Evolutionary conservation across 2,888 invertebrate species (phyloP).

Genomic region (Netelia melanura): DNA sequence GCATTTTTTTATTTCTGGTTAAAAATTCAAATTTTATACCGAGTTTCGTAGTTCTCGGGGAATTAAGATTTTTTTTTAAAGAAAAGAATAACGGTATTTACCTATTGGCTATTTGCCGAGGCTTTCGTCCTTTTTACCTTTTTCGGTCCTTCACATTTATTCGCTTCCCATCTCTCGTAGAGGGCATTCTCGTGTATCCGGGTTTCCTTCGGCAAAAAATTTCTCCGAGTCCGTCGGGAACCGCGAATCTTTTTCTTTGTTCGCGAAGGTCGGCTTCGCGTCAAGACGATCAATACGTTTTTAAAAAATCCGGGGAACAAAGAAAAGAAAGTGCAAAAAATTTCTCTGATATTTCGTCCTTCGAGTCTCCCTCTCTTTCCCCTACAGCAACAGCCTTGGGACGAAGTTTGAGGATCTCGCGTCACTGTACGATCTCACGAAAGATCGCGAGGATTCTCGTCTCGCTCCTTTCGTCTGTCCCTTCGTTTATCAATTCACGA

Average conservation of each 20-base stretch:
- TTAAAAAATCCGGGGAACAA: not conserved
- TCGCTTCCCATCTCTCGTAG: not conserved
- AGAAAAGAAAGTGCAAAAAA: not conserved
- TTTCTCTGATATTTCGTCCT: not conserved
- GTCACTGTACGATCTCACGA: slow-evolving; percentile 26
- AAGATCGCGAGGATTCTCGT: slow-evolving; percentile 25
- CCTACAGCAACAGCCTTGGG: slow-evolving; percentile 12
- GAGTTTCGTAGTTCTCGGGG: not conserved
- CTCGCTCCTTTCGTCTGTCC: slow-evolving; percentile 22
- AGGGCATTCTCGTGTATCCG: not conserved
- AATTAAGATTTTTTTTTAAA: slow-evolving; percentile 7
- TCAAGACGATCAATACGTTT: slow-evolving; percentile 13
- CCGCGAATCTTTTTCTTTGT: not conserved
- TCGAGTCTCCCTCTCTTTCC: not conserved
- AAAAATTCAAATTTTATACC: not conserved
- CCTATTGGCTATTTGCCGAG: slow-evolving; percentile 21
- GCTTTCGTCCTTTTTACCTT: not conserved
- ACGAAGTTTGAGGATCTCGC: slow-evolving; percentile 18
- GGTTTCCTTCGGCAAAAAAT: not conserved
- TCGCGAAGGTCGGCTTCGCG: not conserved
- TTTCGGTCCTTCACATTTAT: not conserved
- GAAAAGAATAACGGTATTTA: not conserved
- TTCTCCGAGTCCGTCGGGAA: not conserved
- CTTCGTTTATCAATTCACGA: slow-evolving; percentile 52
- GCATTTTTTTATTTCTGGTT: not conserved